Conservation (phyloP, 2,113 vertebrate genomes). For the Ammospiza nelsoni region DNA sequence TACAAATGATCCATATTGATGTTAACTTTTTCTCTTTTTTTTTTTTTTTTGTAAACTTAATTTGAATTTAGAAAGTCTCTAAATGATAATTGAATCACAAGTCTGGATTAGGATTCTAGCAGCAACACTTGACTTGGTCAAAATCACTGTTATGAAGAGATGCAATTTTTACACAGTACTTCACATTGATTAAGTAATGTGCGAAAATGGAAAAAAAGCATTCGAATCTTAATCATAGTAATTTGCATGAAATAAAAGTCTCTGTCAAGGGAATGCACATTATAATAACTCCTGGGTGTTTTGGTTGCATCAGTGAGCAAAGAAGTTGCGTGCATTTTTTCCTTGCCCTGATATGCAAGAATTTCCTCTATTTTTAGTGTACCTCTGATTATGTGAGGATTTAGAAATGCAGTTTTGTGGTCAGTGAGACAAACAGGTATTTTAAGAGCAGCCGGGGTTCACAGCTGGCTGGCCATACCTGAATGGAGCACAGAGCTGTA, state of each 20-base stretch:
- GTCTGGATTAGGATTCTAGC: conserved; percentile 99
- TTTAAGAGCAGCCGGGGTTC: conserved; percentile 59
- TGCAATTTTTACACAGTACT: conserved; percentile 99
- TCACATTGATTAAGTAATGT: conserved; percentile 99
- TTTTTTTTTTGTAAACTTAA: conserved; percentile 65
- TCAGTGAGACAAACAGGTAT: conserved; percentile 40
- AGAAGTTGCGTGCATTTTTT: conserved; percentile 75
- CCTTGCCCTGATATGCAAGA: conserved; percentile 59
- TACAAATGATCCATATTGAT: conserved; percentile 68
- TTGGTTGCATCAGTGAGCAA: conserved; percentile 85
- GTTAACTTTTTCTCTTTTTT: neutral
- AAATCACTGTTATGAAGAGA: conserved; percentile 97
- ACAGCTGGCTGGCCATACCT: conserved; percentile 40
- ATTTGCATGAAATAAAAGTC: conserved; percentile 99
- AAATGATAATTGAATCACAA: conserved; percentile 99
- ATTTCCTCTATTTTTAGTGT: conserved; percentile 70
- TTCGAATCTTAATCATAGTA: conserved; percentile 96
- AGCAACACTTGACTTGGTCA: conserved; percentile 99
- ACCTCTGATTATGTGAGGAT: conserved; percentile 66
- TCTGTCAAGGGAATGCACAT: conserved; percentile 84
- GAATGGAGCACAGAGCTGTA: conserved; percentile 30
- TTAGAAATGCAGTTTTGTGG: conserved; percentile 33
- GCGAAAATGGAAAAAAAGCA: conserved; percentile 91
- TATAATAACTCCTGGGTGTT: conserved; percentile 85
- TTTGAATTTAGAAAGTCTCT: conserved; percentile 84